Percentiles rank a stretch among this genome's conserved stretches.
phyloP scores from a whole-genome alignment of 2,113 vertebrate species.

The Camarhynchus parvulus region DNA sequence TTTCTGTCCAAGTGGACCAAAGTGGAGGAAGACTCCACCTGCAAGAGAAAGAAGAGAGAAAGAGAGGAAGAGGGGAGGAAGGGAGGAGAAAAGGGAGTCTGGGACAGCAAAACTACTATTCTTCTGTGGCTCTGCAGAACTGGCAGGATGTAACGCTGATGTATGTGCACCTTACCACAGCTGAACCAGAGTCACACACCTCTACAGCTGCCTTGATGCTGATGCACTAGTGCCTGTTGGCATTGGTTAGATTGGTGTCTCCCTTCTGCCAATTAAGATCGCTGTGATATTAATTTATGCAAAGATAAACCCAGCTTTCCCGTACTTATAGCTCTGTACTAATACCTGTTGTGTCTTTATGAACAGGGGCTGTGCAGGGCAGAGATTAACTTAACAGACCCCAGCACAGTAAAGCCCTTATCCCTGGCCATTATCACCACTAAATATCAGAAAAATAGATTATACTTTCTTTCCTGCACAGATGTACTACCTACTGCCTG shows the following conservation, averaged over 20 bases:
- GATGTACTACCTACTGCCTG: not conserved
- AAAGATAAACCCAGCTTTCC: not conserved
- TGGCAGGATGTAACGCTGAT: not conserved
- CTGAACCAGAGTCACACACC: not conserved
- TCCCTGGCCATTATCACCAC: not conserved
- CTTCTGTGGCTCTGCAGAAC: not conserved
- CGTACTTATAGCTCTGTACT: not conserved
- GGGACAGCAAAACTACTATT: not conserved
- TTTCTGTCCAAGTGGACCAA: not conserved
- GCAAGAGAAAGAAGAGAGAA: not conserved
- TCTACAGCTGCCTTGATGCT: not conserved
- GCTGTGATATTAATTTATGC: not conserved
- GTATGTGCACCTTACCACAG: not conserved
- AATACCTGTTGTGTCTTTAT: not conserved
- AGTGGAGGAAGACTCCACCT: not conserved
- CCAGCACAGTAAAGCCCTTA: not conserved
- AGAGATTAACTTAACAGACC: not conserved
- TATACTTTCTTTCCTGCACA: not conserved
- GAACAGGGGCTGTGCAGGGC: not conserved
- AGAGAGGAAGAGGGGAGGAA: not conserved
- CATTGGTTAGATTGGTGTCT: not conserved
- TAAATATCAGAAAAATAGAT: constrained; percentile 3
- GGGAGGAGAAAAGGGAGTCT: not conserved
- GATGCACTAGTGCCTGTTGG: not conserved
- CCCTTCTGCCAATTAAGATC: not conserved